Evolutionary conservation across 2,797 vertebrate genomes (phyloP), one percentile per base, ranked within the genome.

Genomic region (Chelon labrosus): DNA sequence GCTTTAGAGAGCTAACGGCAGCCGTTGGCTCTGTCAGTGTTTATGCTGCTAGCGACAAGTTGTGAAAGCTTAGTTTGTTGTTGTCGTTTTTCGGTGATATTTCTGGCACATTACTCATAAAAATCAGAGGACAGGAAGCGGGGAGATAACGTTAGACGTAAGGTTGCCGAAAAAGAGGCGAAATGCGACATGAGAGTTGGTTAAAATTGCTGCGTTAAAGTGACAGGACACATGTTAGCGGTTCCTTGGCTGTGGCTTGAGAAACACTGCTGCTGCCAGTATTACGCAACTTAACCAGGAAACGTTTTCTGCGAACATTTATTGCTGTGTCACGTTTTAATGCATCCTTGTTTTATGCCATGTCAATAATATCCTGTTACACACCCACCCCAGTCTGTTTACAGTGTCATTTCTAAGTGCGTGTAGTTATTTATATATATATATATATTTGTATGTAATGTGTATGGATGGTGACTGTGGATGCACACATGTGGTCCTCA

Each of bases 251-350:
- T 22, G 22, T 22, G 22, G 58, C 13, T 54, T 22, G 22, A 70
- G 52, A 63, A 62, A 62, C n/a, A 50, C 64, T 5, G 46, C 60
- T 59, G 35, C 57, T 13, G 35, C 19, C 38, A 5, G 1, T 71
- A 19, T 85, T 81, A 80, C 20, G 55, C 77, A 80, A 85, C 27
- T 77, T 74, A 68, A 11, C 69, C 20, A 42, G 57, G 67, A 72
- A 70, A 66, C 46, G 46, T 66, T 50, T 57, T 14, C 52, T 61
- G 31, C 62, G 39, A 65, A 77, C 62, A 60, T 22, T 22, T 57
- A 65, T 10, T 63, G 19, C 49, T 25, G 3, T 57, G 55, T 53
- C 20, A 65, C 62, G 13, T 2, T 7, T 53, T 50, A 14, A 10
- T 20, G 5, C 51, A 17, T 31, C 31, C n/a, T 19, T 7, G 44